A percentile compares a stretch with the other conserved stretches of the same genome.
Evolutionary conservation across 2,888 invertebrate genomes (phyloP).

Genomic region (Marasmarcha lunaedactyla): DNA sequence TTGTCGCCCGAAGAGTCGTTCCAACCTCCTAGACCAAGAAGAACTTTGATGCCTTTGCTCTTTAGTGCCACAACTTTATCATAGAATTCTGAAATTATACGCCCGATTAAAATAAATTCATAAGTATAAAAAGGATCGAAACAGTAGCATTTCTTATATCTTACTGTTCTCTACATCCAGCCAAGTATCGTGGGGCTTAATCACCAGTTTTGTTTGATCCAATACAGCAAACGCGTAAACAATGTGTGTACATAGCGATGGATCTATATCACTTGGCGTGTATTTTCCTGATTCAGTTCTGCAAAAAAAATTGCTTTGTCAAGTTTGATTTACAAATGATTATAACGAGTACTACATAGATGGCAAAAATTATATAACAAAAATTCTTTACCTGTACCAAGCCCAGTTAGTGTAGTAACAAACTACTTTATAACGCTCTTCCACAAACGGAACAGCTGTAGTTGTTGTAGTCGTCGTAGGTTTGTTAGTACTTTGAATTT

Average conservation of each 20-base stretch:
- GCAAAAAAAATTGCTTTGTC: conserved; percentile 12
- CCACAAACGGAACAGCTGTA: conserved; percentile 23
- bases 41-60: conserved; percentile 80
- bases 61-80: conserved; percentile 84
- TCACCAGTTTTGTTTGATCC: conserved; percentile 77
- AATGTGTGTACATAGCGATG: conserved; percentile 89
- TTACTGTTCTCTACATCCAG: conserved; percentile 89
- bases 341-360: background rate
- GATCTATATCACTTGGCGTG: conserved; percentile 84
- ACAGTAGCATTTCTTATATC: conserved; percentile 29
- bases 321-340: background rate
- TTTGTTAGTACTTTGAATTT: conserved; percentile 28
- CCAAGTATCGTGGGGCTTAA: conserved; percentile 90
- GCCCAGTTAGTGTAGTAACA: conserved; percentile 97
- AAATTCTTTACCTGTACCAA: conserved; percentile 75
- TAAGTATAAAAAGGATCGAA: background rate
- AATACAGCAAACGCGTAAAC: conserved; percentile 93
- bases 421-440: conserved; percentile 78
- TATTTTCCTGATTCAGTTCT: conserved; percentile 85
- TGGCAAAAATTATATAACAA: background rate
- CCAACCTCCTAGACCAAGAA: conserved; percentile 94
- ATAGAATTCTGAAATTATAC: conserved; percentile 78
- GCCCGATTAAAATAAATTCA: background rate
- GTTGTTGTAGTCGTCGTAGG: conserved; percentile 16
- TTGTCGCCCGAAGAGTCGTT: conserved; percentile 93